Base-by-base conservation (phyloP, 37 sponge, comb jelly and placozoan species). In the Diacarnus erythraeanus region DNA sequence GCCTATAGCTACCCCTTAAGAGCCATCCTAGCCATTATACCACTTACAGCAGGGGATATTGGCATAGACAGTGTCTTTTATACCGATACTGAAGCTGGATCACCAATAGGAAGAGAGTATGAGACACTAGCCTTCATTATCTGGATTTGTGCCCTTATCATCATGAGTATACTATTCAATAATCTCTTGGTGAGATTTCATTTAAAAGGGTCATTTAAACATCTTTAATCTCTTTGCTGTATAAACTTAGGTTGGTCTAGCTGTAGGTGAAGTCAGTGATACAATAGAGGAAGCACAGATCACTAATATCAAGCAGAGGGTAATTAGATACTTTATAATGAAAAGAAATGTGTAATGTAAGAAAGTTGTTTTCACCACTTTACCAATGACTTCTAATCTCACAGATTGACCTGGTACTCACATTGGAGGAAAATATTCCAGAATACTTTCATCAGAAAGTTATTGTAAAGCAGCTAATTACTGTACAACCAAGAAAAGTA, bases 121-220 rank as follows among this genome's bases (percentile, higher is more conserved):
- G n/a, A n/a, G n/a, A n/a, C n/a, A n/a, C n/a, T n/a, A n/a, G n/a
- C n/a, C n/a, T n/a, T n/a, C 77, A 71, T 90, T 18, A 35, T 98
- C 42, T 98, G 94, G 91, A 80, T 93, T 17, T 18, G 88, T 35
- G 90, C 95, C 71, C 67, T 98, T 58, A 84, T 98, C 42, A 23
- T 95, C n/a, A 93, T 98, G 90, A 93, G 95, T 38, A 92, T 98
- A 42, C 78, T 98, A 33, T 77, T 98, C 66, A 90, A 85, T 59
- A 98, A 98, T 64, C 64, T 98, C 68, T 78, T 98, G 91, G 98
- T 97, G 27, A 67, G 15, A 10, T n/a, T n/a, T n/a, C n/a, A n/a
- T n/a, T n/a, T n/a, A n/a, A n/a, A n/a, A n/a, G n/a, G n/a, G n/a
- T n/a, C n/a, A 17, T 17, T 3, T 59, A 59, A 3, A 3, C 17